Conservation (phyloP, 2,888 invertebrate genomes). For the Frankliniella intonsa region DNA sequence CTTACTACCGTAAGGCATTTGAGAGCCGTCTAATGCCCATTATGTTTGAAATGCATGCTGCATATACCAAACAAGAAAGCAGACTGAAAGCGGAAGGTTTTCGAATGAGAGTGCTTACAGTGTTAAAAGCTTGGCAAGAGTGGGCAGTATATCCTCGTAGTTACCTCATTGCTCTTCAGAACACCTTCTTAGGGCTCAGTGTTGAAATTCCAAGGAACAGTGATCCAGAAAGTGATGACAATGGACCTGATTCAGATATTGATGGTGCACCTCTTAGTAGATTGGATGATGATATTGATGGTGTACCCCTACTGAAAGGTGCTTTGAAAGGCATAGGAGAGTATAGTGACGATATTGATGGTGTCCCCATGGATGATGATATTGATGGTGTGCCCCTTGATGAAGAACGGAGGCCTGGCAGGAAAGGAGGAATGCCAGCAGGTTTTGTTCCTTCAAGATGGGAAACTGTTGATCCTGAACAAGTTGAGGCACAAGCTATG, state of each 20-base stretch:
- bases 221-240: conserved; percentile 28
- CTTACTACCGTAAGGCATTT: conserved; percentile 83
- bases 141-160: conserved; percentile 94
- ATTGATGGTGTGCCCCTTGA: conserved; percentile 70
- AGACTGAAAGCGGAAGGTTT: conserved; percentile 94
- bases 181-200: conserved; percentile 79
- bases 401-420: conserved; percentile 42
- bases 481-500: conserved; percentile 75
- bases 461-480: conserved; percentile 91
- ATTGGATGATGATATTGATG: conserved; percentile 62
- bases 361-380: conserved; percentile 62
- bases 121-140: conserved; percentile 96
- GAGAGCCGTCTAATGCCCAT: conserved; percentile 75
- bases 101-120: conserved; percentile 80
- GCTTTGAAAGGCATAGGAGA: conserved; percentile 2
- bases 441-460: conserved; percentile 87
- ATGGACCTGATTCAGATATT: conserved; percentile 48
- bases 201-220: conserved; percentile 33
- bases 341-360: conserved; percentile 39
- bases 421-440: conserved; percentile 41
- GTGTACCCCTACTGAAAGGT: conserved; percentile 49
- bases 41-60: conserved; percentile 67
- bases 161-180: conserved; percentile 79
- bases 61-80: conserved; percentile 71
- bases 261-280: conserved; percentile 59